These are phyloP conservation scores for Xestia sexstrigata DNA, from an alignment of 2,888 invertebrate genomes.

Conservation along the genomic window DNA sequence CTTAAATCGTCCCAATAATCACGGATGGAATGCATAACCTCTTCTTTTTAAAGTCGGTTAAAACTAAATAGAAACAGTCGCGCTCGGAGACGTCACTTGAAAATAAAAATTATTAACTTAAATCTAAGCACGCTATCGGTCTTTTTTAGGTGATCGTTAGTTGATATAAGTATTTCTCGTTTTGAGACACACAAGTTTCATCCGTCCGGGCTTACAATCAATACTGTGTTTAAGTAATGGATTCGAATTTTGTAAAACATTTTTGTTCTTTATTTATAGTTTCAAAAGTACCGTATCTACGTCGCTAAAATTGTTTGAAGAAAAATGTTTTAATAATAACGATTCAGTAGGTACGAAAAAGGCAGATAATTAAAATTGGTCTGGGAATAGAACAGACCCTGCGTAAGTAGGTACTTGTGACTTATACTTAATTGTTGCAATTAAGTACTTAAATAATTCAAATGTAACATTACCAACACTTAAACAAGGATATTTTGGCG, in stretches of 20 bases:
- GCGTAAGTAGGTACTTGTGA: background rate
- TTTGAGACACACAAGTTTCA: no score
- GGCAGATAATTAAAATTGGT: background rate
- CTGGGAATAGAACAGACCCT: background rate
- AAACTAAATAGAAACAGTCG: background rate
- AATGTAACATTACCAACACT: slow-evolving; percentile 8
- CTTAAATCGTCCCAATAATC: no score
- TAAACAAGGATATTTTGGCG: background rate
- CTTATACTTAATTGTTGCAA: no score
- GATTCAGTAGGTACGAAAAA: background rate
- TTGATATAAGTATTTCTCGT: slow-evolving; percentile 21
- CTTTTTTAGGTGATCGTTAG: background rate
- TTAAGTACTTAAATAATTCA: slow-evolving; percentile 4
- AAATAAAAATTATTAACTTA: background rate
- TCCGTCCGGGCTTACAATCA: background rate
- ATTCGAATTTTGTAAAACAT: background rate
- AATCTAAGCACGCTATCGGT: slow-evolving; percentile 7
- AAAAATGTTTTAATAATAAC: background rate
- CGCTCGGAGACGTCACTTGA: background rate
- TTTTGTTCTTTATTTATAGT: background rate
- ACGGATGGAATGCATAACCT: background rate
- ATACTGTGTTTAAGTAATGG: background rate
- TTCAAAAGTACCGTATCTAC: background rate
- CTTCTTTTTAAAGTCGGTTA: background rate
- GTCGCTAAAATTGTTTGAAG: background rate